Conservation (phyloP, 2,797 vertebrate species). For the Hafferia zeledoni region DNA sequence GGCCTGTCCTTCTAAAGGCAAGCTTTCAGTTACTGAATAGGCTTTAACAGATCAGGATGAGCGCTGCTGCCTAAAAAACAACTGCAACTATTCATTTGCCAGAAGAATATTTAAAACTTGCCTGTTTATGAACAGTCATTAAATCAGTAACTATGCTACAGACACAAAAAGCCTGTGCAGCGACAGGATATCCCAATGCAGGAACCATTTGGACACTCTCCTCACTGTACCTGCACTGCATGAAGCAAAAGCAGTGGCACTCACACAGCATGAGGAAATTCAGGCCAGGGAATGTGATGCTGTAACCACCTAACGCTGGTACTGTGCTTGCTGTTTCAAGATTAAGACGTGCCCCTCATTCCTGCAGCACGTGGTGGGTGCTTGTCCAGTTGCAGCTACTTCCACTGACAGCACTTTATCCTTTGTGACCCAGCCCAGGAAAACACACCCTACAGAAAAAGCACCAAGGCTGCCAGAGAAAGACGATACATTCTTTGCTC, state of each 20-base stretch:
- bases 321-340: neutral
- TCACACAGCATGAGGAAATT: neutral
- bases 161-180: neutral
- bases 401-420: neutral
- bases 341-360: neutral
- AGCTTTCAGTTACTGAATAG: neutral
- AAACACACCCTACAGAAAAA: neutral
- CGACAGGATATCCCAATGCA: fast-evolving
- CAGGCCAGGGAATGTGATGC: neutral
- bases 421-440: neutral
- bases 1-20: neutral
- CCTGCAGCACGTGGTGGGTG: neutral
- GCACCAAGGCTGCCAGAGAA: neutral
- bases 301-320: neutral
- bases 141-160: fast-evolving
- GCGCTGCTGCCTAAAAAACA: neutral
- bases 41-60: neutral
- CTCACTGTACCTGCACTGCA: neutral
- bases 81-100: neutral
- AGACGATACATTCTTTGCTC: neutral
- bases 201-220: neutral
- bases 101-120: neutral
- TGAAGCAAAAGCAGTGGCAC: neutral
- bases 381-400: neutral
- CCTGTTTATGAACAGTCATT: neutral